Percentiles rank a stretch among this genome's conserved stretches.
phyloP scores from a whole-genome alignment of 2,113 vertebrate species.

The Semnopithecus entellus region DNA sequence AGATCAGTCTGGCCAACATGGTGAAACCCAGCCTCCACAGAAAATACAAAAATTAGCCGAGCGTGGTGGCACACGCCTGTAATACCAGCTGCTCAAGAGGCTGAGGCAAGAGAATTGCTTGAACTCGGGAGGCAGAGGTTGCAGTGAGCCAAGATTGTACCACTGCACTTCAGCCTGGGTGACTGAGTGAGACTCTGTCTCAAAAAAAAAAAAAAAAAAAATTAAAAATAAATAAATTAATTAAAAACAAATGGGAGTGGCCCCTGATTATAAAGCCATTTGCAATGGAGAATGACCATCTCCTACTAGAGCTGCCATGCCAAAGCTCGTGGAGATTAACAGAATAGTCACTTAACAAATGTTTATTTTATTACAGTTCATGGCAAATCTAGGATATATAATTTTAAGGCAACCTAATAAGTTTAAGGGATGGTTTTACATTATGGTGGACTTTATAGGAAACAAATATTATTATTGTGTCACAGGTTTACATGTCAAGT shows the following conservation, averaged over 20 bases:
- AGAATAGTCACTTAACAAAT: constrained; percentile 80
- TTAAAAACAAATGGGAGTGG: neutral
- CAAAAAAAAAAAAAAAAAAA: too few relatives aligned
- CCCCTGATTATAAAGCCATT: constrained; percentile 67
- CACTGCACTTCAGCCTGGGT: too few relatives aligned
- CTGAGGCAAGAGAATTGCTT: too few relatives aligned
- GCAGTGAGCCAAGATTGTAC: too few relatives aligned
- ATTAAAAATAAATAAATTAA: too few relatives aligned
- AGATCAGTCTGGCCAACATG: too few relatives aligned
- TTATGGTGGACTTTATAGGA: constrained; percentile 77
- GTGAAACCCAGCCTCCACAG: too few relatives aligned
- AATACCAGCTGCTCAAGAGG: too few relatives aligned
- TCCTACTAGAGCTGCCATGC: constrained; percentile 43
- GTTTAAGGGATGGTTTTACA: constrained; percentile 77
- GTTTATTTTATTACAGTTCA: constrained; percentile 80
- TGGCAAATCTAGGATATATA: constrained; percentile 81
- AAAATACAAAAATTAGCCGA: too few relatives aligned
- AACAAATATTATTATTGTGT: constrained; percentile 78
- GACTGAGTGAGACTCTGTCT: too few relatives aligned
- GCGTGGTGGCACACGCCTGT: too few relatives aligned
- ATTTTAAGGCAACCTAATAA: constrained; percentile 82
- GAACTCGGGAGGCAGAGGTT: too few relatives aligned
- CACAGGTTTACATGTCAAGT: constrained; percentile 67
- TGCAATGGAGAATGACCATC: constrained; percentile 66
- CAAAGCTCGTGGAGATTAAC: constrained; percentile 80